A percentile compares a stretch with the other conserved stretches of the same genome.
Conservation (phyloP, 2,113 vertebrate species). For the Oplegnathus fasciatus region DNA sequence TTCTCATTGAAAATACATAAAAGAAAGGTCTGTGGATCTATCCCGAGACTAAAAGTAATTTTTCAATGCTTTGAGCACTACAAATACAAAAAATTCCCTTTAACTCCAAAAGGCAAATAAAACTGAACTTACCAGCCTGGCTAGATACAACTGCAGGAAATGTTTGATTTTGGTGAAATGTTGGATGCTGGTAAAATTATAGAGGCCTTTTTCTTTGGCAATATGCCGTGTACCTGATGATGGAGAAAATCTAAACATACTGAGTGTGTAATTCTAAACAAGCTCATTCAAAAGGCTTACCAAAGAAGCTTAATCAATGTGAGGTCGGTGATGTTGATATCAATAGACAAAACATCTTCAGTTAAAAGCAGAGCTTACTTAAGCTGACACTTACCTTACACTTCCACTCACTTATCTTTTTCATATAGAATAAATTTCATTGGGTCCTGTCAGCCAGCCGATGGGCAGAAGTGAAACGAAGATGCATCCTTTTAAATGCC, state of each 20-base stretch:
- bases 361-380: conserved; percentile 4
- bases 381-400: conserved; percentile 27
- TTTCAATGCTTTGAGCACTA: not conserved
- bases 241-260: not conserved
- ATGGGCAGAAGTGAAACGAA: not conserved
- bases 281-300: not conserved
- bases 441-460: not conserved
- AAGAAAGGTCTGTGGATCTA: not conserved
- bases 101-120: not conserved
- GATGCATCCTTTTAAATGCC: conserved; percentile 22
- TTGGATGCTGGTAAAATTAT: not conserved
- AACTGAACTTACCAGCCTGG: not conserved
- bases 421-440: not conserved
- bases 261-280: not conserved
- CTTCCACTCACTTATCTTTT: conserved; percentile 6
- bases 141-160: not conserved
- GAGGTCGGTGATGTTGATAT: not conserved
- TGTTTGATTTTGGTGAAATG: not conserved
- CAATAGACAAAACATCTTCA: not conserved
- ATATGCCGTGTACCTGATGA: not conserved
- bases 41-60: not conserved
- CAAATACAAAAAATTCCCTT: not conserved
- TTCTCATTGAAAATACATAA: not conserved
- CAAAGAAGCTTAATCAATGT: not conserved
- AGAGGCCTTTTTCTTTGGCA: not conserved